Conservation (phyloP, 2,888 invertebrate species). For the Belgica antarctica region DNA sequence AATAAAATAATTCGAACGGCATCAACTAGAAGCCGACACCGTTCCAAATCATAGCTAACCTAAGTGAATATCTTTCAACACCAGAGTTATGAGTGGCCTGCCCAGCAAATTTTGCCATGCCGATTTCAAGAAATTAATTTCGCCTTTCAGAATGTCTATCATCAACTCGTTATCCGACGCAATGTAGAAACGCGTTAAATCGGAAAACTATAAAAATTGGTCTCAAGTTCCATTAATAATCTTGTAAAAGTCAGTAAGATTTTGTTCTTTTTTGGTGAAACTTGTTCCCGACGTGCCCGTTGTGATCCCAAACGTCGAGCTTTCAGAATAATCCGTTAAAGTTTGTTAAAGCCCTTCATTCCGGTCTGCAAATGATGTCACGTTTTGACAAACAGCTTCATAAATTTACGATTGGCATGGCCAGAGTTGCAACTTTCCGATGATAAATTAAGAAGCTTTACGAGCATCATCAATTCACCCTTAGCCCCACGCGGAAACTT, state of each 20-base stretch:
- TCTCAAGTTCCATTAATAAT: neutral
- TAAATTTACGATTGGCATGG: slow-evolving; percentile 19
- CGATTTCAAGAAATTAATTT: slow-evolving; percentile 96
- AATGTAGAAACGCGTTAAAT: slow-evolving; percentile 96
- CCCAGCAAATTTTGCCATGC: slow-evolving; percentile 98
- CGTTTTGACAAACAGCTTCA: slow-evolving; percentile 35
- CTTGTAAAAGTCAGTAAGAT: too few relatives aligned
- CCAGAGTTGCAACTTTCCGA: slow-evolving; percentile 20
- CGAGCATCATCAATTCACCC: slow-evolving; percentile 35
- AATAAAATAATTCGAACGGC: too few relatives aligned
- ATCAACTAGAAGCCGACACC: too few relatives aligned
- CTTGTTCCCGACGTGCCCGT: too few relatives aligned
- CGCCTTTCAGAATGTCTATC: slow-evolving; percentile 95
- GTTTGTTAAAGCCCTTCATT: neutral
- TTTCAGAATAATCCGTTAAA: too few relatives aligned
- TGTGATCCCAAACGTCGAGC: too few relatives aligned
- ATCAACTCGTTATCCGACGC: slow-evolving; percentile 97
- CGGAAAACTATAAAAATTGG: slow-evolving; percentile 77
- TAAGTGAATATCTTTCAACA: slow-evolving; percentile 83
- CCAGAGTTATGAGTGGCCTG: slow-evolving; percentile 90
- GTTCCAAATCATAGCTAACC: slow-evolving; percentile 59
- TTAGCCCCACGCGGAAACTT: neutral
- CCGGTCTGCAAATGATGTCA: slow-evolving; percentile 26
- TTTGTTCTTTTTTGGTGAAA: too few relatives aligned
- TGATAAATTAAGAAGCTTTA: slow-evolving; percentile 39